Base-by-base conservation (phyloP, 64 coral and sea anemone genomes). In the Montipora efflorescens region DNA sequence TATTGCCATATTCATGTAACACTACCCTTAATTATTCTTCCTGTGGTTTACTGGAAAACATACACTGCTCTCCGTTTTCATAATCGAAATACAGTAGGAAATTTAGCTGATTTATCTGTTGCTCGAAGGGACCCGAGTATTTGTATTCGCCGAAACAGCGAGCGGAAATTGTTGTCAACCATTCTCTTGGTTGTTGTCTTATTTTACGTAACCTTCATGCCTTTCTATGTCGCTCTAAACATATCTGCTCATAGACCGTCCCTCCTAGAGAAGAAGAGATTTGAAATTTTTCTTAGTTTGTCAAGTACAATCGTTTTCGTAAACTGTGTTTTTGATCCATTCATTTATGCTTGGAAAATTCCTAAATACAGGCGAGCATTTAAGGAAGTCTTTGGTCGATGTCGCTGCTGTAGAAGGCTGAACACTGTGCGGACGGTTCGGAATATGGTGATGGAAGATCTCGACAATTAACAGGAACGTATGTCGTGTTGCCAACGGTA, bases 1-100 rank as follows among this genome's bases (percentile, higher is more conserved):
- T 83, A 67, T 22, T 47, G 58, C 14, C 81, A 83, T 83, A 11
- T 83, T 46, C 81, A 83, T 48, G 59, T 66, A 6, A 10, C 81
- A 46, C 3, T 67, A 67, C 81, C 81, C 2, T 43, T 83, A 19
- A 45, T 67, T 23, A 19, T 44, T 5, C 44, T 83, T 1, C 81
- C 81, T 67, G 4, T 67, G 58, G 81, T 83, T 14, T 83, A 83
- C 81, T 83, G 81, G 81, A 83, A 47, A 83, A 83, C 81, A 67
- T 83, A 67, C 81, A 25, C 58, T 3, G 61, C 81, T 4, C 81
- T 83, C 62, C 81, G 81, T 59, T 67, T 10, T 12, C 81, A 83
- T 28, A 83, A 83, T 36, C 28, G 28, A 36, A 83, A 67, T 8
- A 5, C 5, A 67, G 81, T 83, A 10, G 53, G 43, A 83, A 47